Evolutionary conservation across 2,797 vertebrate genomes (phyloP), one percentile per base, ranked within the genome.

Genomic region (Euphonia xanthogaster): DNA sequence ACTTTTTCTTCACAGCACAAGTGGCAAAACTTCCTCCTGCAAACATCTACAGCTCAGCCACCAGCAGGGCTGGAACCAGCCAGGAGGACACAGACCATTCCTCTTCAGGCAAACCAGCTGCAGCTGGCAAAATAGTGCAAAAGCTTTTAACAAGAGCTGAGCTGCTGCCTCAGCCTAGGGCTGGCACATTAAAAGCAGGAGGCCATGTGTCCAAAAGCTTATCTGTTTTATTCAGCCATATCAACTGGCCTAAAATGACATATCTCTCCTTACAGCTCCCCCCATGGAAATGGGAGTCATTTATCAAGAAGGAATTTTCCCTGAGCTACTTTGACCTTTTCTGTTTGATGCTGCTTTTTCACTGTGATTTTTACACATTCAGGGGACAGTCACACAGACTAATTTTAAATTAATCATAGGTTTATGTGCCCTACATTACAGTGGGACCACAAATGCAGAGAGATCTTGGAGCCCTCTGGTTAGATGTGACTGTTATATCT

Each of bases 141-240:
- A 87, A 81, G 57, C 84, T 90, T 78, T 44, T 44, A 85, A 7
- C 45, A 77, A 58, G 77, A 86, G 48, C 86, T 61, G 50, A 37
- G 68, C 65, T 86, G 89, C 94, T 75, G 70, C 71, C 33, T 86
- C 78, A 51, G 58, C 76, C 84, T 51, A 14, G 27, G 44, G 35
- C 53, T 91, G 74, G 53, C 81, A 90, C 57, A 13, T 35, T 22
- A 72, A 65, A 74, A 83, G 40, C 58, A 72, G 35, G 44, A 79
- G 44, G 23, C 77, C 17, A 2, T 25, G 35, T 63, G 48, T 67
- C 73, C 86, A 81, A 66, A 73, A 93, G 88, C 82, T 97, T 92
- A 96, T 95, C 90, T 94, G 58, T 51, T 93, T 45, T 77, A 66
- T 78, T 78, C 94, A 97, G 91, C 89, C 94, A 72, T 74, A 86